Conservation (phyloP, 1,140 invertebrate genomes). For the Euura lappo region DNA sequence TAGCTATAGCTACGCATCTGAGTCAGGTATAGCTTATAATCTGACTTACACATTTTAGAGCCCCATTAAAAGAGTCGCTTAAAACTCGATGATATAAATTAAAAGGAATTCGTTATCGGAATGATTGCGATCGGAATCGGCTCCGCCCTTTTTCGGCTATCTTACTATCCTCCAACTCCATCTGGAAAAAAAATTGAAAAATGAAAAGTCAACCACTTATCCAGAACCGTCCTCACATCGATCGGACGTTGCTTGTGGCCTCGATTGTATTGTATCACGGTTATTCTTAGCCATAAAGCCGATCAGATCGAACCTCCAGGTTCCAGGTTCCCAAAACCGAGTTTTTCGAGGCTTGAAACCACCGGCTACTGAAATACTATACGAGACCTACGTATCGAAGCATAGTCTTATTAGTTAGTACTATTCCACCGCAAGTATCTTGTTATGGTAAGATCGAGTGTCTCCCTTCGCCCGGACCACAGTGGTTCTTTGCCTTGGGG, state of each 20-base stretch:
- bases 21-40: no score
- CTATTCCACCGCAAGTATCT: slow-evolving; percentile 2
- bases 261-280: no score
- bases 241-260: no score
- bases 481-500: neutral
- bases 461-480: slow-evolving; percentile 4
- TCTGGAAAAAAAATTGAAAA: no score
- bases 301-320: no score
- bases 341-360: no score
- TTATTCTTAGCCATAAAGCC: no score
- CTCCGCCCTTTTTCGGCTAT: neutral
- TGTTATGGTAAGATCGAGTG: slow-evolving; percentile 4
- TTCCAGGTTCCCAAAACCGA: no score
- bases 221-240: no score
- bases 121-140: slow-evolving; percentile 27
- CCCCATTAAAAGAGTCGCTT: slow-evolving; percentile 33
- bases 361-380: neutral
- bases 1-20: neutral
- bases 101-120: slow-evolving; percentile 32
- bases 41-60: slow-evolving; percentile 38
- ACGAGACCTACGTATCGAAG: neutral
- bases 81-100: slow-evolving; percentile 44
- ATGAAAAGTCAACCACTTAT: no score
- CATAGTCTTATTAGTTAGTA: neutral
- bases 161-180: no score